phyloP scores from a whole-genome alignment of 2,797 vertebrate species.

The Labroides dimidiatus region DNA sequence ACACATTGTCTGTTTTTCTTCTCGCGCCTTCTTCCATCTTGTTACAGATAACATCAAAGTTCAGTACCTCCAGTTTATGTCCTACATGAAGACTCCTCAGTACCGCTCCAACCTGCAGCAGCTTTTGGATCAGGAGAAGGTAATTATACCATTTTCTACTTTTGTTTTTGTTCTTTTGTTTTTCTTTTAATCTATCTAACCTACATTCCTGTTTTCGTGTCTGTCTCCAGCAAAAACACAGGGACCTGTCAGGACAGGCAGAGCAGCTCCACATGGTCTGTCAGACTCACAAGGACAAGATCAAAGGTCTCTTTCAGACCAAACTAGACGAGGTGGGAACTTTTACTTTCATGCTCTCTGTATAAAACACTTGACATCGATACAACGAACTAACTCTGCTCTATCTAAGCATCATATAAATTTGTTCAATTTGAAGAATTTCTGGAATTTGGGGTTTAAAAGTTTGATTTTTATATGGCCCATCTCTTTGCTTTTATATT shows the following conservation, averaged over 20 bases:
- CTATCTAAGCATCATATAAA: background rate
- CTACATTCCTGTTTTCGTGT: background rate
- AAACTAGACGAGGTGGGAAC: constrained; percentile 94
- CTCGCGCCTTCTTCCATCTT: background rate
- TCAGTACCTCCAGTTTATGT: constrained; percentile 97
- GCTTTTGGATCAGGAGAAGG: constrained; percentile 96
- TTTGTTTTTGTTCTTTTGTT: background rate
- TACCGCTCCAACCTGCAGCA: constrained; percentile 95
- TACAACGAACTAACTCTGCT: background rate
- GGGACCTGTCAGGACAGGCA: constrained; percentile 90
- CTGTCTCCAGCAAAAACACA: constrained; percentile 89
- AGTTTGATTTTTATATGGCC: background rate
- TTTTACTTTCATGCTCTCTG: background rate
- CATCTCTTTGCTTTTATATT: background rate
- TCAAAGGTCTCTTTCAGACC: constrained; percentile 94
- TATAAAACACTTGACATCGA: background rate
- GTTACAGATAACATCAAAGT: constrained; percentile 94
- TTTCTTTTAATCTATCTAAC: background rate
- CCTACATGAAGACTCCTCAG: constrained; percentile 96
- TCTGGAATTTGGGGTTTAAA: background rate
- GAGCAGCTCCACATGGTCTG: constrained; percentile 94
- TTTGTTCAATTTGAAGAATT: background rate
- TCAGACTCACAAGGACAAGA: constrained; percentile 95
- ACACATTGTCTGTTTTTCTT: background rate
- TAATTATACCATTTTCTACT: constrained; percentile 53